Base-by-base conservation (phyloP, 37 sponge, comb jelly and placozoan species). In the Halichondria panicea region DNA sequence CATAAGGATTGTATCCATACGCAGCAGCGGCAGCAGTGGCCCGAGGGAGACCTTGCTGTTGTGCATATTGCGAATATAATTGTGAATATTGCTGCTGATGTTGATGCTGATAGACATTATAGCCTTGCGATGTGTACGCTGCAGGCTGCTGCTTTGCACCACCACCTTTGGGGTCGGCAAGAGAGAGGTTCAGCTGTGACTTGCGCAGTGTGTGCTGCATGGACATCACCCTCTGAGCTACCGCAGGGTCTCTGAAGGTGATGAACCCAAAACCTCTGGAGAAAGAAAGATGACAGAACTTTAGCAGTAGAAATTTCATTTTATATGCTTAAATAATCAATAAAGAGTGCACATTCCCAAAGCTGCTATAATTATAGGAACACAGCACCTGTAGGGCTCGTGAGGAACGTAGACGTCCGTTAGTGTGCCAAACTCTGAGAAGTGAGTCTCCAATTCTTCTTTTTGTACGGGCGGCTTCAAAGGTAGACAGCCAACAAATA, bases 401-500 rank as follows among this genome's bases (percentile, higher is more conserved):
- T n/a, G n/a, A 9, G 94, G 94, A 11, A 93, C 76, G 82, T 93
- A 93, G 33, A 89, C 87, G 67, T 93, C 94, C 11, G 71, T 56
- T 8, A 93, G 78, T 11, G 60, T 58, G n/a, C 94, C 94, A 68
- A 63, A 93, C 61, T 79, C 60, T 12, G 57, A 66, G 40, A 93
- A 93, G 66, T 93, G 72, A 1, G 71, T 71, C 3, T 37, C 34
- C 22, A 93, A 84, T 18, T 93, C 94, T 4, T 79, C 64, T 1
- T 18, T 46, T 22, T 68, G 63, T 25, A 77, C 76, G 0, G 75
- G 66, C 30, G 78, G 70, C 4, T 61, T 70, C 27, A 84, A 37
- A 21, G 94, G 90, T 19, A 93, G 86, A 45, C 79, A 84, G 3
- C 94, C 94, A 58, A 93, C 82, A 81, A 93, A 93, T 43, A 93